phyloP scores from a whole-genome alignment of 2,797 vertebrate species.

The Arrhamphus sclerolepis region DNA sequence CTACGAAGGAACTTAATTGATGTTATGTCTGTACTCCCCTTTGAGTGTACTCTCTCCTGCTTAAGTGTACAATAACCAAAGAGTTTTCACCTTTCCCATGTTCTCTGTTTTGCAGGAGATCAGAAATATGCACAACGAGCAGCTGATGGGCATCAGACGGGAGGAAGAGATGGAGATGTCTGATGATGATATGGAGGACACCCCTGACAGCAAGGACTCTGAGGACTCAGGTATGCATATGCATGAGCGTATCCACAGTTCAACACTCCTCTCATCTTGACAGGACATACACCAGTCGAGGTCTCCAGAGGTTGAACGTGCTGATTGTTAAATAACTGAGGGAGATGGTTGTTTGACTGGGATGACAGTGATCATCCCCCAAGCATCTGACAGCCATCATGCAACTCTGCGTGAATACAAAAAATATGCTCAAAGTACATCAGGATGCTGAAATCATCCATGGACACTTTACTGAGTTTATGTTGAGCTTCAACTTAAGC shows the following conservation, averaged over 20 bases:
- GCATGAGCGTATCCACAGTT: slow-evolving; percentile 10
- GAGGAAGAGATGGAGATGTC: slow-evolving; percentile 99
- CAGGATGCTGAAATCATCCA: slow-evolving; percentile 27
- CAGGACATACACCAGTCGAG: slow-evolving; percentile 24
- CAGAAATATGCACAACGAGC: slow-evolving; percentile 95
- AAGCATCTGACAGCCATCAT: slow-evolving; percentile 23
- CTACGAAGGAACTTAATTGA: too few relatives aligned
- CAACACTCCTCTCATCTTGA: slow-evolving; percentile 34
- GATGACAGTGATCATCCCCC: slow-evolving; percentile 43
- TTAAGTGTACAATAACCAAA: slow-evolving; percentile 1
- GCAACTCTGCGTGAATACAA: slow-evolving; percentile 33
- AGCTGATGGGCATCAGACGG: slow-evolving; percentile 94
- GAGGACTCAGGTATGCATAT: slow-evolving; percentile 79
- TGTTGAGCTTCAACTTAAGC: too few relatives aligned
- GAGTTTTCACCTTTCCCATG: background rate
- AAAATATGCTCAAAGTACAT: slow-evolving; percentile 21
- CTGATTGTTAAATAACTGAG: slow-evolving; percentile 20
- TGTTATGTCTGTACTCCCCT: background rate
- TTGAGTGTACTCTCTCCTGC: slow-evolving; percentile 21
- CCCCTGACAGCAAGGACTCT: slow-evolving; percentile 86
- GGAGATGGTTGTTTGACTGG: slow-evolving; percentile 46
- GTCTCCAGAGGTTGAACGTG: slow-evolving; percentile 39
- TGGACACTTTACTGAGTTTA: slow-evolving; percentile 4
- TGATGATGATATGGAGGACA: slow-evolving; percentile 92
- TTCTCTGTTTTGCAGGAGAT: slow-evolving; percentile 88